Percentiles rank a stretch among this genome's conserved stretches.
Conservation (phyloP, 1,140 invertebrate species). For the Limonius californicus region DNA sequence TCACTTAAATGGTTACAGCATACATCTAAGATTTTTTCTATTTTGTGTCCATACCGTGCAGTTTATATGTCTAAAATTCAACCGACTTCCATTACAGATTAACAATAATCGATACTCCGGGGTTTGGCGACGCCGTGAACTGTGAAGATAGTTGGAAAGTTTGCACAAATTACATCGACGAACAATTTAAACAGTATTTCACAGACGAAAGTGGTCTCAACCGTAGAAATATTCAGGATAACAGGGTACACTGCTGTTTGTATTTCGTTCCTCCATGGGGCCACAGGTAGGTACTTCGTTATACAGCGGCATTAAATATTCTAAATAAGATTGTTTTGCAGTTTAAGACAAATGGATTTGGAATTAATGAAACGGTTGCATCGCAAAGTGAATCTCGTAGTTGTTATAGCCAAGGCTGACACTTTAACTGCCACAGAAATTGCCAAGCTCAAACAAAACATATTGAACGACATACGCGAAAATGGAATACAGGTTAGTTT, state of each 20-base stretch:
- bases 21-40: too few species aligned
- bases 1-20: too few species aligned
- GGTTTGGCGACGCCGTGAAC: constrained; percentile 94
- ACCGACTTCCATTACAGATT: too few species aligned
- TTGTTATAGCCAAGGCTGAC: constrained; percentile 97
- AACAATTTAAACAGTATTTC: constrained; percentile 95
- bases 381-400: constrained; percentile 95
- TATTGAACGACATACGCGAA: constrained; percentile 74
- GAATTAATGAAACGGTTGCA: constrained; percentile 93
- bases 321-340: constrained; percentile 63
- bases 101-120: constrained; percentile 94
- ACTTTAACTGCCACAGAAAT: constrained; percentile 88
- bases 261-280: constrained; percentile 98
- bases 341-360: constrained; percentile 90
- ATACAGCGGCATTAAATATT: too few species aligned
- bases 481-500: constrained; percentile 73
- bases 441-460: constrained; percentile 80
- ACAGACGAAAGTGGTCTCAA: constrained; percentile 94
- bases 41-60: too few species aligned
- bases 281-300: constrained; percentile 86
- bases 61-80: too few species aligned
- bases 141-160: constrained; percentile 89
- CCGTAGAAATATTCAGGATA: constrained; percentile 89
- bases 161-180: constrained; percentile 88
- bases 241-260: constrained; percentile 92